These are phyloP conservation scores for Rousettus leschenaultii DNA, from an alignment of 2,113 vertebrate species.

Conservation along the genomic window DNA sequence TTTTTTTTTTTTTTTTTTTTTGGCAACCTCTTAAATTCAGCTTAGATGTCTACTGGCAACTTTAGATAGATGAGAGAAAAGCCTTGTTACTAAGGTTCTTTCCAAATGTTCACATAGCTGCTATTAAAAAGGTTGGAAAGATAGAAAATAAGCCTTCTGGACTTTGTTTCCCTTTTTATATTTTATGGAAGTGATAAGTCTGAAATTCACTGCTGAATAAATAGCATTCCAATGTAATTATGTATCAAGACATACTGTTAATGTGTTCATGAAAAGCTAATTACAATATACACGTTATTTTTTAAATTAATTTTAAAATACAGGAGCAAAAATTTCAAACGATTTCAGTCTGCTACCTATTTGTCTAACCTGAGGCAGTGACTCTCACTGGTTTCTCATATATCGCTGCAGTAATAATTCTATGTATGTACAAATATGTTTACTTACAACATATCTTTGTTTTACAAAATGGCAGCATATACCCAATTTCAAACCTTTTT, in stretches of 20 bases:
- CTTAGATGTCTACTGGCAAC: neutral
- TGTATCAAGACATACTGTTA: neutral
- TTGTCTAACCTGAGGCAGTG: neutral
- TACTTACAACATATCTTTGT: neutral
- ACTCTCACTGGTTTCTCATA: neutral
- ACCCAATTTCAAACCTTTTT: neutral
- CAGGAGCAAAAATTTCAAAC: neutral
- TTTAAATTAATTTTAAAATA: conserved; percentile 12
- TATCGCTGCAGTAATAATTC: neutral
- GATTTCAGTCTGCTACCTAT: neutral
- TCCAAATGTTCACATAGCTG: conserved; percentile 3
- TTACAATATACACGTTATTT: neutral
- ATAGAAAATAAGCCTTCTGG: neutral
- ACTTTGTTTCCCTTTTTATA: conserved; percentile 11
- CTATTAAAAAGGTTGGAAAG: neutral
- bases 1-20: neutral
- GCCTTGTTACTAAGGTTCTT: neutral
- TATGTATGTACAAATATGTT: neutral
- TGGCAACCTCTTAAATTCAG: neutral
- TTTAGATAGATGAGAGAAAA: conserved; percentile 20
- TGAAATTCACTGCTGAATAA: neutral
- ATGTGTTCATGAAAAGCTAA: neutral
- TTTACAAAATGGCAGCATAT: neutral
- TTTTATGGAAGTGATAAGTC: neutral
- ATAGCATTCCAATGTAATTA: neutral